Percentiles rank a stretch among this genome's conserved stretches.
Conservation (phyloP, 2,113 vertebrate genomes). For the Tympanuchus pallidicinctus region DNA sequence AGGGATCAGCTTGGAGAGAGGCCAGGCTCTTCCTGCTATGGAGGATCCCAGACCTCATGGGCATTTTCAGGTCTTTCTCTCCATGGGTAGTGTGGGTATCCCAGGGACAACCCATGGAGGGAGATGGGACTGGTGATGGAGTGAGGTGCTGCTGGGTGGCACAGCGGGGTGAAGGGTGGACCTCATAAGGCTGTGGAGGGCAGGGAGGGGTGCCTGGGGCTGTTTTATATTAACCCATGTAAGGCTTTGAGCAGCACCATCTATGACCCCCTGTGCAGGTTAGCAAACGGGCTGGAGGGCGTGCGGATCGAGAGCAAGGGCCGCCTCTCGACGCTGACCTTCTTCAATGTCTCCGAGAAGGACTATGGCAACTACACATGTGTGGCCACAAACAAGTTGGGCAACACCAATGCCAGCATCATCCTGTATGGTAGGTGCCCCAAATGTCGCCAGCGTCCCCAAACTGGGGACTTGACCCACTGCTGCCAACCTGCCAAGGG, state of each 20-base stretch:
- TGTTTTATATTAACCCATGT: background rate
- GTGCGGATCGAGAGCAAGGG: constrained; percentile 95
- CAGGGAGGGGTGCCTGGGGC: no score
- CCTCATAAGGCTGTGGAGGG: rapidly evolving
- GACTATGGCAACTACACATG: constrained; percentile 99
- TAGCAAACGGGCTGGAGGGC: constrained; percentile 89
- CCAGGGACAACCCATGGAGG: background rate
- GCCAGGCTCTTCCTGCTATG: rapidly evolving
- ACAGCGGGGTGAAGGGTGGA: rapidly evolving
- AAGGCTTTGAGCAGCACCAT: rapidly evolving
- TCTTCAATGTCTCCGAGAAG: constrained; percentile 98
- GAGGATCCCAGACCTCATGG: background rate
- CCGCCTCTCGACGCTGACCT: constrained; percentile 91
- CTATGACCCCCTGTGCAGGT: constrained; percentile 70
- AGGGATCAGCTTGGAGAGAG: rapidly evolving
- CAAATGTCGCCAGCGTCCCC: background rate
- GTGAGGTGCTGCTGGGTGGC: rapidly evolving
- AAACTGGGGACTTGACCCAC: background rate
- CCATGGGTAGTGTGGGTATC: background rate
- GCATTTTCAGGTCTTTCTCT: background rate
- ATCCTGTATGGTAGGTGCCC: constrained; percentile 90
- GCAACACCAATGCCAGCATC: constrained; percentile 95
- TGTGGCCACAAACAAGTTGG: constrained; percentile 93
- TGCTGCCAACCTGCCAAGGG: background rate
- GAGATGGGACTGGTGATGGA: no score